Evolutionary conservation across 2,888 invertebrate genomes (phyloP).

Genomic region (Meandrusa payeni): DNA sequence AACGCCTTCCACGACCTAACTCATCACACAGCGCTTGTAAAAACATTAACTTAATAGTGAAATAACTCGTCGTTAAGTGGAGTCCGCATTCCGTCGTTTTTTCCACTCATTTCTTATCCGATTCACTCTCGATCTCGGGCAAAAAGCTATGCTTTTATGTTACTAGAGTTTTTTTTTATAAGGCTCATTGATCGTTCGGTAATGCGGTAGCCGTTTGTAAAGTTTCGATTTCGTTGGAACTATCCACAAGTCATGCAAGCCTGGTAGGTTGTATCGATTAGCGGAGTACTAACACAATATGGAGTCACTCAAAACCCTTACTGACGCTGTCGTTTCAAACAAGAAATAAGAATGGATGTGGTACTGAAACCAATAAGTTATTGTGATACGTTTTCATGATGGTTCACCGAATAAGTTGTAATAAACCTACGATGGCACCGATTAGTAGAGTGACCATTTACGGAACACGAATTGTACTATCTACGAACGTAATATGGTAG

Average conservation of each 20-base stretch:
- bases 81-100: conserved; percentile 26
- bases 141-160: conserved; percentile 21
- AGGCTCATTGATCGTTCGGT: conserved; percentile 24
- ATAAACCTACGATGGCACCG: too few species aligned
- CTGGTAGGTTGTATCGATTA: neutral
- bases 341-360: too few species aligned
- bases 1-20: conserved; percentile 8
- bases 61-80: conserved; percentile 28
- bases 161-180: conserved; percentile 18
- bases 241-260: conserved; percentile 5
- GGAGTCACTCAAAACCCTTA: too few species aligned
- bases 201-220: conserved; percentile 1
- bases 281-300: too few species aligned
- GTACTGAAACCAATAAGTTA: too few species aligned
- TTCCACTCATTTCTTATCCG: conserved; percentile 11
- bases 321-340: too few species aligned
- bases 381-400: too few species aligned
- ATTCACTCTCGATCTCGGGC: conserved; percentile 25
- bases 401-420: too few species aligned
- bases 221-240: conserved; percentile 20
- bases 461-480: too few species aligned
- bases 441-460: too few species aligned
- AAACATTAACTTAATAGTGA: conserved; percentile 25
- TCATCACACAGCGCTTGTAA: conserved; percentile 15
- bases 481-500: too few species aligned